Base-by-base conservation (phyloP, 2,797 vertebrate genomes). In the Gallirallus australis region DNA sequence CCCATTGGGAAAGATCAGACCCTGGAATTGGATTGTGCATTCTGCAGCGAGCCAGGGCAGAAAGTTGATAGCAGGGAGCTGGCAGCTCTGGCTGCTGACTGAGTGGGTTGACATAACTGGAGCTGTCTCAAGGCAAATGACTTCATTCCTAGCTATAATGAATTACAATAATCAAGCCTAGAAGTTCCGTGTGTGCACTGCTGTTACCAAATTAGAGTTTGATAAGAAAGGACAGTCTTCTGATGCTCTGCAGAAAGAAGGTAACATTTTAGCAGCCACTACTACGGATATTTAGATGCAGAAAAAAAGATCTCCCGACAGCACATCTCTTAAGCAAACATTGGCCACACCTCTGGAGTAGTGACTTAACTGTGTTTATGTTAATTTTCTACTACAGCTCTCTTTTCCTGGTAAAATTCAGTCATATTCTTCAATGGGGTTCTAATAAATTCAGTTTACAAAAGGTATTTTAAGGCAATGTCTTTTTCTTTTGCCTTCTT, bases 111-210 rank as follows among this genome's bases (percentile, higher is more conserved):
- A 27, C 81, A 14, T 14, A 73, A 23, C 30, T 69, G 59, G 70
- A 83, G 45, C 53, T 76, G 61, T 86, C 83, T 90, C 20, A 10
- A 64, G 73, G 89, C 83, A 92, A 71, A 79, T 47, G 65, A 66
- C 54, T 92, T 52, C 8, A 54, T 47, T 84, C 37, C 73, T 82
- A 40, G 24, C 65, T 57, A 27, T 27, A 81, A 84, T 37, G 80
- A 93, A 71, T 27, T n/a, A 33, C 48, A 80, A 66, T 66, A 64
- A 89, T 57, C 35, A 66, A 82, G 68, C 61, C 68, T 53, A 50
- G 39, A 77, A 92, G 52, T 35, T 0, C 0, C 23, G 56, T 53
- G 64, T 40, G 53, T 60, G 68, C 27, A 30, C 28, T 0, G 6
- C 57, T 45, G 14, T 18, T 56, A 75, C 84, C 72, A 91, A 91